These are phyloP conservation scores for Folsomia manolachei DNA, from an alignment of 2,888 invertebrate species.

Conservation along the genomic window DNA sequence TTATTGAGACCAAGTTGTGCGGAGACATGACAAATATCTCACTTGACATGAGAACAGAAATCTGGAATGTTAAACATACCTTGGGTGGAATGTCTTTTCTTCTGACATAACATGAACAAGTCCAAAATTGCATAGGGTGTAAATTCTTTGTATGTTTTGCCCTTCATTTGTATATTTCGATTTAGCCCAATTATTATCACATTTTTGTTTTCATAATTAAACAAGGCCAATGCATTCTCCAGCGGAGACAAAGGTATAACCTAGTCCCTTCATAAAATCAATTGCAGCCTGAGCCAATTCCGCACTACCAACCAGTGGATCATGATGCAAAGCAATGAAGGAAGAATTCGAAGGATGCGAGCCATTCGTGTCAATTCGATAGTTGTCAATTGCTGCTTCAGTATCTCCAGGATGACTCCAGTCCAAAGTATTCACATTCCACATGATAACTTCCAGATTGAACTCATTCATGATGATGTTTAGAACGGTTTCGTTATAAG, in stretches of 20 bases:
- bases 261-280: conserved; percentile 20
- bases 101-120: background rate
- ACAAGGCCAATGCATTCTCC: conserved; percentile 31
- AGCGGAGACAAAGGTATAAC: conserved; percentile 26
- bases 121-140: background rate
- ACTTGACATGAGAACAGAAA: background rate
- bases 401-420: conserved; percentile 21
- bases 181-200: too few relatives aligned
- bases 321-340: conserved; percentile 35
- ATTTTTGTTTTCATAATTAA: too few relatives aligned
- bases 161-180: too few relatives aligned
- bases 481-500: conserved; percentile 6
- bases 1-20: background rate
- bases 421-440: conserved; percentile 28
- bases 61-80: background rate
- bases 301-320: conserved; percentile 7
- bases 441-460: conserved; percentile 20
- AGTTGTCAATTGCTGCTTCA: conserved; percentile 16
- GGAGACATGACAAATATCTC: background rate
- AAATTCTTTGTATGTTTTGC: too few relatives aligned
- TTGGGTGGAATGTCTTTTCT: background rate
- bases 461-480: conserved; percentile 22
- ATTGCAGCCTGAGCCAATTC: conserved; percentile 24
- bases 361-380: background rate
- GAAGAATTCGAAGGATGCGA: background rate